Conservation (phyloP, 1,140 invertebrate genomes). For the Ridgeia piscesae region DNA sequence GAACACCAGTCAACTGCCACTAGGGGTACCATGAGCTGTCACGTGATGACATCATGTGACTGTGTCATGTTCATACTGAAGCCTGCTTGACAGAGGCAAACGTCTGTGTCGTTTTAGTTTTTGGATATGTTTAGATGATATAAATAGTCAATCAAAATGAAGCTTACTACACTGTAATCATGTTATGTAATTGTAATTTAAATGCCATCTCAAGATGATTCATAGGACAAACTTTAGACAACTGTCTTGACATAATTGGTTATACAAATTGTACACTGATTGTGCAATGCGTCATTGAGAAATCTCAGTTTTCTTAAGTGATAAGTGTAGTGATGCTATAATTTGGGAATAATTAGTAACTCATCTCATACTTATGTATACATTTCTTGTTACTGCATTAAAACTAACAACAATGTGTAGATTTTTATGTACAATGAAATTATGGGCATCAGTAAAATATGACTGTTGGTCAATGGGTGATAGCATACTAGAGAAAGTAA, state of each 20-base stretch:
- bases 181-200: neutral
- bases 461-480: neutral
- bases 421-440: neutral
- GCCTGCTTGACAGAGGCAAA: too few species aligned
- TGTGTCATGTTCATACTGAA: too few species aligned
- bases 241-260: neutral
- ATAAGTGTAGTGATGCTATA: neutral
- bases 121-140: too few species aligned
- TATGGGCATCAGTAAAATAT: neutral
- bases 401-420: neutral
- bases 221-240: neutral
- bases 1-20: too few species aligned
- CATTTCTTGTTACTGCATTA: neutral
- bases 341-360: neutral
- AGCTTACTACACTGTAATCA: too few species aligned
- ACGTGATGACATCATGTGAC: too few species aligned
- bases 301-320: neutral
- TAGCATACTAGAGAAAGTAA: too few species aligned
- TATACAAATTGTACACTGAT: neutral
- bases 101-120: too few species aligned
- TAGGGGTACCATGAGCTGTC: too few species aligned
- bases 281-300: neutral
- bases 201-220: neutral
- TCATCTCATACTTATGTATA: neutral
- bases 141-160: too few species aligned